These are phyloP conservation scores for Paradoxurus hermaphroditus DNA, from an alignment of 2,113 vertebrate genomes.

Conservation along the genomic window DNA sequence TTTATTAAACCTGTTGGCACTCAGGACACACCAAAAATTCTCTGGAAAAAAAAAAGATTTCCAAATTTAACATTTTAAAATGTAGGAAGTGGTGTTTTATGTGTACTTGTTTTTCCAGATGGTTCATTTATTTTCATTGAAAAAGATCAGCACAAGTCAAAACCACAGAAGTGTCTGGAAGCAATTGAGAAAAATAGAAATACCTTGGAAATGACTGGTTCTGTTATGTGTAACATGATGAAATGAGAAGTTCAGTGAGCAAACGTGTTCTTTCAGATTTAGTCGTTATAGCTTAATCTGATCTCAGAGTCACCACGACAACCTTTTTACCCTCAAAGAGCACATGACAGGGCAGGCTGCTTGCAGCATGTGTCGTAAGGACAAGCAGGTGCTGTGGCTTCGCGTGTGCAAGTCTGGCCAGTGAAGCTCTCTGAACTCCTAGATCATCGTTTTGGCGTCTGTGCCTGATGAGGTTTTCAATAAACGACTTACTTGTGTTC, in stretches of 20 bases:
- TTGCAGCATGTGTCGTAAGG: background rate
- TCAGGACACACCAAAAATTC: constrained; percentile 4
- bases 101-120: constrained; percentile 74
- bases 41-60: constrained; percentile 7
- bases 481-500: background rate
- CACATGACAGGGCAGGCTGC: background rate
- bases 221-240: constrained; percentile 46
- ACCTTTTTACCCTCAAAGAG: background rate
- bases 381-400: background rate
- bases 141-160: constrained; percentile 71
- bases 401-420: rapidly evolving
- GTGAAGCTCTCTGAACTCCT: background rate
- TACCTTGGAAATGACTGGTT: constrained; percentile 64
- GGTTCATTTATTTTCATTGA: constrained; percentile 75
- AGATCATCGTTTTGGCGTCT: background rate
- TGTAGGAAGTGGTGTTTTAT: constrained; percentile 71
- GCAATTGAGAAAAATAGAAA: constrained; percentile 64
- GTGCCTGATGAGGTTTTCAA: background rate
- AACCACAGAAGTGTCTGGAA: constrained; percentile 73
- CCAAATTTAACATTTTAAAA: constrained; percentile 69
- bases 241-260: constrained; percentile 48
- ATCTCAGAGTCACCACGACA: constrained; percentile 53
- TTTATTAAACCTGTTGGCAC: constrained; percentile 49
- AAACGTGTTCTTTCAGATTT: constrained; percentile 49
- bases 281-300: constrained; percentile 60